These are phyloP conservation scores for Dicyrtoma fusca DNA, from an alignment of 2,888 invertebrate genomes.

Conservation along the genomic window DNA sequence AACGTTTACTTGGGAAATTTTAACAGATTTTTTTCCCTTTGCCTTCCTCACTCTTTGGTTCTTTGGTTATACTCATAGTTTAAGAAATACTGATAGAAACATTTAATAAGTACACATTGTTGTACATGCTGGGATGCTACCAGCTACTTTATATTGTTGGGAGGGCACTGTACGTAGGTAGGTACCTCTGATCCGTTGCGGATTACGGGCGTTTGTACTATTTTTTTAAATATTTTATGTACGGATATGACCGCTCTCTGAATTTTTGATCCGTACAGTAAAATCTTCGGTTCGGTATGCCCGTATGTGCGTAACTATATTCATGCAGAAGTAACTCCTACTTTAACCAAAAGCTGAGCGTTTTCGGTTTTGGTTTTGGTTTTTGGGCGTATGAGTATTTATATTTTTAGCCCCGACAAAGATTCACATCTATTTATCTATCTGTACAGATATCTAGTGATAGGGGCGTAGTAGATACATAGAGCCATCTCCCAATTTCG, in stretches of 20 bases:
- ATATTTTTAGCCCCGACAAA: constrained; percentile 20
- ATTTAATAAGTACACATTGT: not conserved
- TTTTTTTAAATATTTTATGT: not conserved
- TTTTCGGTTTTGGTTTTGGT: not conserved
- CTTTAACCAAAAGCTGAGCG: too few species aligned
- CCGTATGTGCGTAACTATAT: not conserved
- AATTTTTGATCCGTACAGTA: too few species aligned
- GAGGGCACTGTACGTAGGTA: too few species aligned
- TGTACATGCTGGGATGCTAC: not conserved
- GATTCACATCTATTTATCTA: constrained; percentile 13
- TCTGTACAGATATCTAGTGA: not conserved
- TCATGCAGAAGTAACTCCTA: too few species aligned
- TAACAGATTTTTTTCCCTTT: constrained; percentile 21
- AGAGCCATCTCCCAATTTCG: too few species aligned
- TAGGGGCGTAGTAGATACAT: too few species aligned
- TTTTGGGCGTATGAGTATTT: constrained; percentile 13
- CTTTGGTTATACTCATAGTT: constrained; percentile 3
- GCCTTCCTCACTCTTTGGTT: constrained; percentile 11
- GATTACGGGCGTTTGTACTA: not conserved
- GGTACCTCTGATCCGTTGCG: too few species aligned
- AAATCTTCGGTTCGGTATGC: not conserved
- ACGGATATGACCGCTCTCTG: not conserved
- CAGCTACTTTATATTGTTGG: too few species aligned
- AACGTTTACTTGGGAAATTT: constrained; percentile 25
- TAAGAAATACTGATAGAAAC: not conserved